Evolutionary conservation across 2,113 vertebrate species (phyloP).

Genomic region (Zootoca vivipara): DNA sequence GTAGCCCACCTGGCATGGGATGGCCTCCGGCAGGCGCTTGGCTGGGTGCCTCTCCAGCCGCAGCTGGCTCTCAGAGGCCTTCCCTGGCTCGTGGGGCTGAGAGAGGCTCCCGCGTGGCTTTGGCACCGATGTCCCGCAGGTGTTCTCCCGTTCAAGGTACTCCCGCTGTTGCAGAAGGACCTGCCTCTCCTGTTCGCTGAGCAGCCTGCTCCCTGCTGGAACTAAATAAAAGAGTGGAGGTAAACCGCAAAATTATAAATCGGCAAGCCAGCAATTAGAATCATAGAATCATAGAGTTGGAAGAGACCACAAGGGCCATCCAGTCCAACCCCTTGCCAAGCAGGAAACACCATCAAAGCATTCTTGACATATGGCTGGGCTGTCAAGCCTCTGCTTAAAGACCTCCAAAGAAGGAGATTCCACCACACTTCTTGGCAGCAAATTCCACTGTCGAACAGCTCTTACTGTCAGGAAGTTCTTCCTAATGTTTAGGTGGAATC

Average conservation of each 20-base stretch:
- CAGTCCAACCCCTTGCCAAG: neutral
- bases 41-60: neutral
- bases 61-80: neutral
- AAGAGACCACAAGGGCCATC: neutral
- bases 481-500: too few relatives aligned
- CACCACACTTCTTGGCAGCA: too few relatives aligned
- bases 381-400: too few relatives aligned
- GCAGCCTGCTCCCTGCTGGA: neutral
- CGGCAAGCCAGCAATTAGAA: too few relatives aligned
- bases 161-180: neutral
- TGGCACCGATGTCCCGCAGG: accelerated
- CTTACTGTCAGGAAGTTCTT: too few relatives aligned
- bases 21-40: neutral
- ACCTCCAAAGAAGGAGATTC: too few relatives aligned
- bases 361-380: too few relatives aligned
- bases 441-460: too few relatives aligned
- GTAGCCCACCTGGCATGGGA: conserved; percentile 50
- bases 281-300: too few relatives aligned
- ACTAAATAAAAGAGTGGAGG: neutral
- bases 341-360: too few relatives aligned
- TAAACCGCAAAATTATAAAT: too few relatives aligned
- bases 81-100: neutral
- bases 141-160: neutral
- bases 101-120: neutral
- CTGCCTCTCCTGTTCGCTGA: neutral